A percentile compares a stretch with the other conserved stretches of the same genome.
phyloP scores from a whole-genome alignment of 2,113 vertebrate species.

The Oreochromis tanganicae region DNA sequence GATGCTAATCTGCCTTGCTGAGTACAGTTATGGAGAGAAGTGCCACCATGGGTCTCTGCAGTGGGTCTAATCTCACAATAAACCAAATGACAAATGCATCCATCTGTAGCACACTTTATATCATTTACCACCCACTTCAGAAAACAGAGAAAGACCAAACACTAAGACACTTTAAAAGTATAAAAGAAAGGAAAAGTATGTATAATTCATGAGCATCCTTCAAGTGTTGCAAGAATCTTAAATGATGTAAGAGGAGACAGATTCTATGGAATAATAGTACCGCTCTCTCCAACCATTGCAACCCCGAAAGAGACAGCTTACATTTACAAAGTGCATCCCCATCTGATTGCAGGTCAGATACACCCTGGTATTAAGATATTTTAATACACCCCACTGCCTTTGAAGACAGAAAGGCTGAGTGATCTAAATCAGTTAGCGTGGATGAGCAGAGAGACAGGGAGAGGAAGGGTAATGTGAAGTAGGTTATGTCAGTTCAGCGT shows the following conservation, averaged over 20 bases:
- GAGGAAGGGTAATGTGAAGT: not conserved
- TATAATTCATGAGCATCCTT: not conserved
- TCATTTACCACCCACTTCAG: not conserved
- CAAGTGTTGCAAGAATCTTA: not conserved
- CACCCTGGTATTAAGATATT: not conserved
- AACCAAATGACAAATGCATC: not conserved
- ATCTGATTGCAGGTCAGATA: not conserved
- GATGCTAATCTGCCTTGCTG: constrained; percentile 37
- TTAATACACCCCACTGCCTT: not conserved
- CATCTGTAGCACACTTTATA: not conserved
- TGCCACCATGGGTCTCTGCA: not conserved
- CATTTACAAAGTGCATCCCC: not conserved
- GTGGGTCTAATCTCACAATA: constrained; percentile 27
- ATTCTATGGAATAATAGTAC: not conserved
- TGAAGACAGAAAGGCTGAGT: not conserved
- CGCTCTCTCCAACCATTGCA: not conserved
- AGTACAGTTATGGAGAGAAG: not conserved
- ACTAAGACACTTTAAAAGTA: not conserved
- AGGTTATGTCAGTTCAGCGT: not conserved
- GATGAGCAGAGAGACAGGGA: not conserved
- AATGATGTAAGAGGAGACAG: not conserved
- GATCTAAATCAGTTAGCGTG: not conserved
- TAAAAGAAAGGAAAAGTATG: not conserved
- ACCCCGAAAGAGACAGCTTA: not conserved
- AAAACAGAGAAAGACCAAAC: not conserved